These are phyloP conservation scores for Phrynosoma blainvillii DNA, from an alignment of 2,113 vertebrate species.

Conservation along the genomic window DNA sequence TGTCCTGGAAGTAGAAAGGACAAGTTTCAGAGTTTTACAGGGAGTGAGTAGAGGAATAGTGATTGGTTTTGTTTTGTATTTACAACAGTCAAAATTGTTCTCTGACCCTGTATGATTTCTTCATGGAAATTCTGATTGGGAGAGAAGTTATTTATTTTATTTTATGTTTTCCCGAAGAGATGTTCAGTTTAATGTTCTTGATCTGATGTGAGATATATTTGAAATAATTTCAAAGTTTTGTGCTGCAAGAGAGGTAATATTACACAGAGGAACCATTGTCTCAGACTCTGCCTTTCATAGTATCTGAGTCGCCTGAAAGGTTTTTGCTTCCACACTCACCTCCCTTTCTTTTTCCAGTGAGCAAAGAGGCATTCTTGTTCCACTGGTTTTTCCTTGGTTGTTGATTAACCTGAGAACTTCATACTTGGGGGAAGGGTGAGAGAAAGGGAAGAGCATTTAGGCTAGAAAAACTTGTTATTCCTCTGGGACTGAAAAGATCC, in stretches of 20 bases:
- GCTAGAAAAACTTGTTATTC: not conserved
- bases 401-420: slow-evolving; percentile 32
- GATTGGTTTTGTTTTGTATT: not conserved
- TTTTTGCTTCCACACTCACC: not conserved
- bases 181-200: not conserved
- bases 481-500: not conserved
- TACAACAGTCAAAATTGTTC: not conserved
- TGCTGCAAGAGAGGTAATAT: not conserved
- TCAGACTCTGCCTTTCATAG: not conserved
- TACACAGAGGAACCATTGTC: slow-evolving; percentile 5
- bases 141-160: not conserved
- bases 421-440: not conserved
- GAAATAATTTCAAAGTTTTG: not conserved
- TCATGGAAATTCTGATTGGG: accelerated
- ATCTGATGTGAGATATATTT: not conserved
- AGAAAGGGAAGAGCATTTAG: not conserved
- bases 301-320: not conserved
- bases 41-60: not conserved
- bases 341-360: not conserved
- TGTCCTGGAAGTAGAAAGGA: slow-evolving; percentile 25
- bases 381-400: slow-evolving; percentile 18
- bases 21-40: not conserved
- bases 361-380: not conserved
- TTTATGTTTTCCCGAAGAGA: not conserved
- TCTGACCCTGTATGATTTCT: not conserved